These are phyloP conservation scores for Enteromius paludinosus DNA, from an alignment of 2,797 vertebrate genomes.

Conservation along the genomic window DNA sequence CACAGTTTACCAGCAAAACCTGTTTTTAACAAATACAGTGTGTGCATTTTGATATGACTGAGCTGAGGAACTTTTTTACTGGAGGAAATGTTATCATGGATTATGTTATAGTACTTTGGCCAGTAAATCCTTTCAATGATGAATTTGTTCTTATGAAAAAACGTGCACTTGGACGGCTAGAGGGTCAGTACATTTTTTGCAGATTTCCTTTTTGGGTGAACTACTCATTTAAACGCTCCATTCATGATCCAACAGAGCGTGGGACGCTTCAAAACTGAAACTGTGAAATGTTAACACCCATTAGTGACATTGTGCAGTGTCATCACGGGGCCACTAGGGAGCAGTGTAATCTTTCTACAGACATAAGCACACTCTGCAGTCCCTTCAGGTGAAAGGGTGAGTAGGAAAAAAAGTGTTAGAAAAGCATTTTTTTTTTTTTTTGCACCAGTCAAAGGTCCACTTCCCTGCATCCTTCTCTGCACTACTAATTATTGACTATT, in stretches of 20 bases:
- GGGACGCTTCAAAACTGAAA: not conserved
- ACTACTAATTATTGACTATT: not conserved
- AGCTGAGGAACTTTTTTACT: not conserved
- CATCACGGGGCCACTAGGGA: slow-evolving; percentile 22
- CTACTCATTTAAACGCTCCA: not conserved
- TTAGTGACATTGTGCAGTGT: not conserved
- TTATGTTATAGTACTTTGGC: not conserved
- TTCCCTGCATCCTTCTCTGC: not conserved
- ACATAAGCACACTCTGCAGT: slow-evolving; percentile 26
- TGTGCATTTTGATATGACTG: not conserved
- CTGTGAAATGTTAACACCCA: not conserved
- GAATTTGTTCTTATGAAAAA: not conserved
- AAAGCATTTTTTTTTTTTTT: not conserved
- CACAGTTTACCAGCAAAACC: not conserved
- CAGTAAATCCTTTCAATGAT: not conserved
- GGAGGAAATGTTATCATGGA: not conserved
- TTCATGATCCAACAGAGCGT: not conserved
- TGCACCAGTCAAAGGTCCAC: not conserved
- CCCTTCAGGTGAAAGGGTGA: slow-evolving; percentile 7
- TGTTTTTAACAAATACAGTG: not conserved
- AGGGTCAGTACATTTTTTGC: not conserved
- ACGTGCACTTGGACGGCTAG: not conserved
- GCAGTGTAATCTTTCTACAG: slow-evolving; percentile 1
- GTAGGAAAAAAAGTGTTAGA: not conserved
- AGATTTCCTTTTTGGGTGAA: not conserved